Evolutionary conservation across 1,140 invertebrate species (phyloP).

Genomic region (Bombus picipes): DNA sequence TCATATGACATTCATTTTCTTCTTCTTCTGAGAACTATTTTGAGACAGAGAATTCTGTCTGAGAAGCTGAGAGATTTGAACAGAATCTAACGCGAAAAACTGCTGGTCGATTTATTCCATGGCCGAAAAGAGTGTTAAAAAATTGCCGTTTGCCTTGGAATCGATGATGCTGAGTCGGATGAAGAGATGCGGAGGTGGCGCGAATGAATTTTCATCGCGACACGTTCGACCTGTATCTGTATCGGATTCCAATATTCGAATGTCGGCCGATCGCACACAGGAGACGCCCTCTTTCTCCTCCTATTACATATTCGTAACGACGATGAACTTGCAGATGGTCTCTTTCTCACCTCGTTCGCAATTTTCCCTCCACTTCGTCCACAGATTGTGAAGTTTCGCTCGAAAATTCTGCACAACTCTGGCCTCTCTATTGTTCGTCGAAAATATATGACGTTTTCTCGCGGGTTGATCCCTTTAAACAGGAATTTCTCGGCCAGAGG

Average conservation of each 20-base stretch:
- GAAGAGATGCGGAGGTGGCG: background rate
- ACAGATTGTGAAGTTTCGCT: no score
- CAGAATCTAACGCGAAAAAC: constrained; percentile 5
- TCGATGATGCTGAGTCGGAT: background rate
- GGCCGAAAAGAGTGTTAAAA: constrained; percentile 8
- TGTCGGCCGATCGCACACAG: constrained; percentile 32
- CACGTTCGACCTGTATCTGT: constrained; percentile 47
- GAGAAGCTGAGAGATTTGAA: background rate
- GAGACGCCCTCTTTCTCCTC: constrained; percentile 3
- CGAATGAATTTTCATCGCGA: constrained; percentile 63
- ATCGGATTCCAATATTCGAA: constrained; percentile 64
- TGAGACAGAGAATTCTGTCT: no score
- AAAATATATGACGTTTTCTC: background rate
- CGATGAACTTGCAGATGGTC: background rate
- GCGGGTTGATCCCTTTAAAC: background rate
- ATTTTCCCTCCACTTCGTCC: background rate
- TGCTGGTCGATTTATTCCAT: background rate
- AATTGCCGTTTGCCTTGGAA: constrained; percentile 13
- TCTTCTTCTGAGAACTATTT: no score
- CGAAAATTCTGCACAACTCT: background rate
- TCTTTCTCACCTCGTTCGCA: constrained; percentile 24
- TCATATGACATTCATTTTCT: no score
- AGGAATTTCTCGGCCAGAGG: background rate
- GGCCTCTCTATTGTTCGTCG: background rate
- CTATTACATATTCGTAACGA: constrained; percentile 57